Evolutionary conservation across 2,888 invertebrate genomes (phyloP), one percentile per base, ranked within the genome.

Genomic region (Deroplatys truncata): DNA sequence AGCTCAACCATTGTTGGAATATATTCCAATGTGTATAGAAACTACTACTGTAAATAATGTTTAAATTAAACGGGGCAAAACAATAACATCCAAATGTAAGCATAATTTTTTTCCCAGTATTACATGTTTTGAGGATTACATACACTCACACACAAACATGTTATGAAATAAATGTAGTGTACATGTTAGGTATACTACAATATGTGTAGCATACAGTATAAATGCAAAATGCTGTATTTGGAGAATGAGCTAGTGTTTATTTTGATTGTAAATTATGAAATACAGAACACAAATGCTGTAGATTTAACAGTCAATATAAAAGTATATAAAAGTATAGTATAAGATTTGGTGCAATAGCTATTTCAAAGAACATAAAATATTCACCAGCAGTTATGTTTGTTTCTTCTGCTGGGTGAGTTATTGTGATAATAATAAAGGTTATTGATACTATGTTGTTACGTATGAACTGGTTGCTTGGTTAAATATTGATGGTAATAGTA

Each of bases 1-100:
- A 86, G 86, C 86, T 86, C 86, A 86, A 86, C 82, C 86, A 72
- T 86, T 8, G 31, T 86, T 86, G 86, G 82, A 86, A 28, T 86
- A 82, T 82, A 86, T 72, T 86, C 82, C 86, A 86, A 29, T 86
- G 4, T 31, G 28, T 72, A 86, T 86, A 86, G 86, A 28, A 86
- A 86, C 72, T 86, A 85, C 28, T 85, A 28, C 28, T 86, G 82
- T 86, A 86, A 86, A 86, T 86, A 82, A 86, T 15, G 43, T 86
- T 86, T 9, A 86, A 86, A 13, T 28, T 29, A 86, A 16, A n/a
- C 16, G 0, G 56, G 20, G 20, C 56, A 72, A 86, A 86, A 86
- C n/a, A 56, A n/a, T 15, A 85, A 43, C 28, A 85, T 28, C 20
- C 20, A 16, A 72, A 82, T 82, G 82, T 82, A 20, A 16, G 72